Conservation (phyloP, 2,888 invertebrate species). For the Drosophila nigricruria region DNA sequence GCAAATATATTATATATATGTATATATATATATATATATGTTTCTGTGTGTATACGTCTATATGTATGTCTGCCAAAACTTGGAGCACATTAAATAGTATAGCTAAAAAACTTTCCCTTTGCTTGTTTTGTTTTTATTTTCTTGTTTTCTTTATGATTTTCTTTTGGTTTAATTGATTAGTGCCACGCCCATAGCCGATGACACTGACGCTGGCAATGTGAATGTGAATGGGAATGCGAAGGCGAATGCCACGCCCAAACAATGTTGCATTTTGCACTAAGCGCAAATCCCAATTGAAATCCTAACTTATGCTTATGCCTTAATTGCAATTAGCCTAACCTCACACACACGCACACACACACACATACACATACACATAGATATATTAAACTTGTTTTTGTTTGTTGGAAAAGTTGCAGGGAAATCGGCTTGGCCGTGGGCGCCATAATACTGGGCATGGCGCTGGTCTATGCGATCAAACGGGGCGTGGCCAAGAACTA, state of each 20-base stretch:
- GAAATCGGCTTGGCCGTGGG: constrained; percentile 78
- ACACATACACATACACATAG: background rate
- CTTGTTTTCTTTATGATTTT: constrained; percentile 17
- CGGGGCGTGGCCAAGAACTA: constrained; percentile 58
- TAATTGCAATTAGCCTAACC: background rate
- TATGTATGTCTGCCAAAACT: background rate
- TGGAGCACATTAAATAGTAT: background rate
- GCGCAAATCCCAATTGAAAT: background rate
- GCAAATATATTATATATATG: background rate
- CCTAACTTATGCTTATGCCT: background rate
- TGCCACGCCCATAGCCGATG: constrained; percentile 47
- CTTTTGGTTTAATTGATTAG: constrained; percentile 46
- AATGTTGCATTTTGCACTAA: constrained; percentile 72
- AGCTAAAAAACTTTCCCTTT: background rate
- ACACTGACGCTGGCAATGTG: constrained; percentile 21
- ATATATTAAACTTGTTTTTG: constrained; percentile 7
- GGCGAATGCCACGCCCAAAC: constrained; percentile 57
- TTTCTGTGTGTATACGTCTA: constrained; percentile 3
- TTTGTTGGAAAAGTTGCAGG: constrained; percentile 62
- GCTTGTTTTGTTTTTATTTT: constrained; percentile 30
- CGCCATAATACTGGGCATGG: constrained; percentile 77
- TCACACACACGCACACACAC: background rate
- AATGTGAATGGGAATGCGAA: constrained; percentile 36
- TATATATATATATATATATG: background rate
- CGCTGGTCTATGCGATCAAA: constrained; percentile 73